Base-by-base conservation (phyloP, 2,797 vertebrate genomes). In the Brachyrhaphis roseni region DNA sequence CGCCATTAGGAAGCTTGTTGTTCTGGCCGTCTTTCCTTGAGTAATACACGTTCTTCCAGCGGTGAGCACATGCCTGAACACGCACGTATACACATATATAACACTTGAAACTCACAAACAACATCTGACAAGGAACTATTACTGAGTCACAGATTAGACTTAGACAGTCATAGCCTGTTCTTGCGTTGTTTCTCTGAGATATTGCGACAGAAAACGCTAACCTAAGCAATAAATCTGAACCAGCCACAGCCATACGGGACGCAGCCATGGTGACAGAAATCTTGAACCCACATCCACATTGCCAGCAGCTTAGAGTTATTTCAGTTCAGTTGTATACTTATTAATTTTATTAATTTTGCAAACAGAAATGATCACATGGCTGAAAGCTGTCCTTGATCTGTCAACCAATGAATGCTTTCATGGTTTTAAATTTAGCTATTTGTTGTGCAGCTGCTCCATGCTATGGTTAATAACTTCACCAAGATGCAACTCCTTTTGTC, bases 11-110 rank as follows among this genome's bases (percentile, higher is more conserved):
- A 43, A 98, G 94, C 85, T 98, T 98, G 87, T 93, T 88, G 91
- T 96, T 95, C 57, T 96, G 95, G 70, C 80, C 90, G 80, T 94
- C 96, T 78, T 62, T 93, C 45, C 82, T 90, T 5, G 96, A 87
- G 34, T 97, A 97, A 93, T 78, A 97, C 82, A 98, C 85, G 72
- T 99, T 99, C 95, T 99, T 99, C 98, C 98, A 99, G 62, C 97
- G 97, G 87, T 99, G 98, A 77, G 96, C 98, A 94, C 98, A 99
- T 36, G 97, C 97, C 98, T 99, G 74, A 51, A 78, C 49, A 82
- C 49, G 82, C 59, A 84, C 75, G 87, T 68, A 83, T 72, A 84
- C 74, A 82, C 71, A 84, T 77, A 80, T 13, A 68, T n/a, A 45
- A 70, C 8, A 34, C 66, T n/a, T n/a, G 11, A 70, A 70, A 45